Conservation (phyloP, 2,888 invertebrate genomes). For the Thelaira solivaga region DNA sequence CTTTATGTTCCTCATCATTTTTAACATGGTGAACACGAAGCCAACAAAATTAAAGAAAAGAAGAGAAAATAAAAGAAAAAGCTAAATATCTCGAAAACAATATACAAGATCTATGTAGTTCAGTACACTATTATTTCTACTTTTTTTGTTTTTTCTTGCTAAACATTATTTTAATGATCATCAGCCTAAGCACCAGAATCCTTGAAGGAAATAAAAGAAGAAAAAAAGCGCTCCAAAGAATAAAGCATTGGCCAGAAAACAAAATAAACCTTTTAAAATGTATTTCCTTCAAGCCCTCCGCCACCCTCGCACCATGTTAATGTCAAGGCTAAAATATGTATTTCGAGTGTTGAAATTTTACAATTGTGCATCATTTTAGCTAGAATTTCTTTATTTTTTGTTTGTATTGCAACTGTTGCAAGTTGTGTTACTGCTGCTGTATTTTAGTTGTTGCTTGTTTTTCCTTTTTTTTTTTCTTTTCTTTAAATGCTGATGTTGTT, state of each 20-base stretch:
- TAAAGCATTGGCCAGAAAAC: conserved; percentile 20
- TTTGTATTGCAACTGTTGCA: conserved; percentile 33
- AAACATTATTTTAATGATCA: conserved; percentile 49
- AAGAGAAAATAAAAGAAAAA: no score
- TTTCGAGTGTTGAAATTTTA: conserved; percentile 31
- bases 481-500: conserved; percentile 39
- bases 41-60: conserved; percentile 7
- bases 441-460: conserved; percentile 38
- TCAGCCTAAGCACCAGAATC: conserved; percentile 19
- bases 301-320: conserved; percentile 41
- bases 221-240: no score
- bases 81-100: neutral
- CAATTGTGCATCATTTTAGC: conserved; percentile 45
- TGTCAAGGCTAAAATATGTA: conserved; percentile 49
- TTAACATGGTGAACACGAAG: conserved; percentile 34
- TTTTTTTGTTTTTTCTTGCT: neutral
- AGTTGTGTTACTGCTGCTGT: conserved; percentile 55
- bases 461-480: conserved; percentile 27
- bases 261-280: conserved; percentile 30
- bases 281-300: neutral
- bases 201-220: neutral
- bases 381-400: conserved; percentile 22
- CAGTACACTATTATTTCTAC: no score
- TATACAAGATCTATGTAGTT: conserved; percentile 28
- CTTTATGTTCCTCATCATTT: conserved; percentile 42